phyloP scores from a whole-genome alignment of 1,140 invertebrate genomes.

The Meloidogyne hapla region DNA sequence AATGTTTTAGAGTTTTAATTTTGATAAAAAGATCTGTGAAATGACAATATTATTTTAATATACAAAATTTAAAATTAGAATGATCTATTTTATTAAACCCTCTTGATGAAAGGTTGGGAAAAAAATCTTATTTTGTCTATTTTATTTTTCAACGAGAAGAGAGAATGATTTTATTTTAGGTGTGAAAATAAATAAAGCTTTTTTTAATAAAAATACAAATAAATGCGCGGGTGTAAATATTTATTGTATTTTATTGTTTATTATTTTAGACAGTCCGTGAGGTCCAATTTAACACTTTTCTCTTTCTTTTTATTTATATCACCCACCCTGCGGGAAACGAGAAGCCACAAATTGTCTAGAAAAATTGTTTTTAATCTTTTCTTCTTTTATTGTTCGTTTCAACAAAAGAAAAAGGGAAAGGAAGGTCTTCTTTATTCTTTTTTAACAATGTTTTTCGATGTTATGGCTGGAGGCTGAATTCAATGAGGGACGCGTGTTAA shows the following conservation, averaged over 20 bases:
- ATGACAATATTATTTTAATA: too few species aligned
- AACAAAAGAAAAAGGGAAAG: neutral
- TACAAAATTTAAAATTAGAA: too few species aligned
- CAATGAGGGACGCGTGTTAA: constrained; percentile 2
- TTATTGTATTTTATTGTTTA: neutral
- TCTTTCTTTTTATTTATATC: neutral
- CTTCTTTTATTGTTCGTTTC: neutral
- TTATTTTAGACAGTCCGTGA: neutral
- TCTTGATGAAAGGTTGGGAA: too few species aligned
- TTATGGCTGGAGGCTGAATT: neutral
- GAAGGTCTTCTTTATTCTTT: neutral
- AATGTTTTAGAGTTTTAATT: too few species aligned
- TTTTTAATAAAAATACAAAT: neutral
- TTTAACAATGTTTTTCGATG: neutral
- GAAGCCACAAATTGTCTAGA: neutral
- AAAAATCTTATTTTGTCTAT: too few species aligned
- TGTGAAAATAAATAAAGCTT: too few species aligned
- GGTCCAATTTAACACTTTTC: neutral
- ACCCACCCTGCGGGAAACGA: neutral
- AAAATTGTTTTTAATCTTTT: neutral
- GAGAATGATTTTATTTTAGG: too few species aligned
- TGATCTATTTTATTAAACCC: too few species aligned
- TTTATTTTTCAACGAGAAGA: too few species aligned
- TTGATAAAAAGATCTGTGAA: too few species aligned
- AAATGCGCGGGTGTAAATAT: neutral